Conservation (phyloP, 2,888 invertebrate genomes). For the Perizoma flavofasciatum region DNA sequence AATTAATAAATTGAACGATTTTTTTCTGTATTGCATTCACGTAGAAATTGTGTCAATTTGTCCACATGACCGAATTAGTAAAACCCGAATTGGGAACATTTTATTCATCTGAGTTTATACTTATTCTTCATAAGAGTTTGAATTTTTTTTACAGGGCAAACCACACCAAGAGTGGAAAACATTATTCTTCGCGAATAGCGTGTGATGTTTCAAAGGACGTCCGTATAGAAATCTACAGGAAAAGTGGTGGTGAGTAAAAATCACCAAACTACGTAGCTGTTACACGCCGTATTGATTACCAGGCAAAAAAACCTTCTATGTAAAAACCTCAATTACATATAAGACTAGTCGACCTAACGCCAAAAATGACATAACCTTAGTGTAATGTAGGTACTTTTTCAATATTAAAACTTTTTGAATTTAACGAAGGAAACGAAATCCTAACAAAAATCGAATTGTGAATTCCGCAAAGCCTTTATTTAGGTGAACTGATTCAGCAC, state of each 20-base stretch:
- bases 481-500: conserved; percentile 23
- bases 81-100: conserved; percentile 2
- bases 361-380: too few species aligned
- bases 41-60: conserved; percentile 17
- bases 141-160: conserved; percentile 28
- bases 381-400: too few species aligned
- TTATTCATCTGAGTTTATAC: not conserved
- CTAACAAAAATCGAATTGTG: conserved; percentile 15
- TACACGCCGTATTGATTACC: too few species aligned
- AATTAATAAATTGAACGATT: conserved; percentile 56
- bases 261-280: not conserved
- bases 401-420: conserved; percentile 6
- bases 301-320: too few species aligned
- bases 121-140: too few species aligned
- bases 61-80: conserved; percentile 2
- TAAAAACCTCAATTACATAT: too few species aligned
- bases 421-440: conserved; percentile 4
- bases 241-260: conserved; percentile 30
- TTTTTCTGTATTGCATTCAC: conserved; percentile 37
- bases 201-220: conserved; percentile 26
- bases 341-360: too few species aligned
- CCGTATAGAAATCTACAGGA: conserved; percentile 32
- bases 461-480: conserved; percentile 16
- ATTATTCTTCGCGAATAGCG: conserved; percentile 18
- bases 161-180: conserved; percentile 14